Evolutionary conservation across 2,888 invertebrate species (phyloP), one percentile per base, ranked within the genome.

Genomic region (Petrophora chlorosata): DNA sequence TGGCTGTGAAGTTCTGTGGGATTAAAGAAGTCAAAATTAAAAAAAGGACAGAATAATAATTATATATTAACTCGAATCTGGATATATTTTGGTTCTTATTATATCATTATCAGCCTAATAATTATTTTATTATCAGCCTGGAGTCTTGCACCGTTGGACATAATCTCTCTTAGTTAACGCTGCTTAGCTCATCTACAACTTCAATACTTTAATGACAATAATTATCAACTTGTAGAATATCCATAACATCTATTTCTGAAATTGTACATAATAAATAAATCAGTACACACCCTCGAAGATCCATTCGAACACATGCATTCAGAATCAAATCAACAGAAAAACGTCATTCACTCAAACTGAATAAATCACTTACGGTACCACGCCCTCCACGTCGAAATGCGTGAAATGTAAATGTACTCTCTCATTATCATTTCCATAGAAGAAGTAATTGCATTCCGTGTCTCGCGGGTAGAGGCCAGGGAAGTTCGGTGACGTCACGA

Each of bases 381-480:
- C 95, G 53, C 98, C 99, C 85, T 99, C 98, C 13, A 99, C 95
- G 79, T 98, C 97, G 76, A 98, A 98, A 83, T 96, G 95, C 48
- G 94, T 94, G 80, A 98, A 98, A 73, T 95, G 95, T 61, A 98
- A 91, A 73, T 94, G 94, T 41, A 97, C 93, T 68, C 93, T 93
- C 76, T 97, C 96, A 53, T 94, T 93, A 56, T 91, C 86, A 55
- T 92, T 92, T 12, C 96, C 98, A 73, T 96, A 93, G 81, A 98
- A 97, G 83, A 96, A 96, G 85, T 97, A 98, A 89, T 97, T 95
- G 82, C 98, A 98, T 81, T 96, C 95, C 3, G 97, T 95, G 74
- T 97, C 94, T 65, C 97, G 92, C 0, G 97, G 97, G 86, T 98
- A 98, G 57, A 94, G 92, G 9, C 97, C 97, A 0, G 97, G 98